Evolutionary conservation across 23 tunicate species (phyloP), one percentile per base, ranked within the genome.

Genomic region (Oikopleura vanhoeffeni): DNA sequence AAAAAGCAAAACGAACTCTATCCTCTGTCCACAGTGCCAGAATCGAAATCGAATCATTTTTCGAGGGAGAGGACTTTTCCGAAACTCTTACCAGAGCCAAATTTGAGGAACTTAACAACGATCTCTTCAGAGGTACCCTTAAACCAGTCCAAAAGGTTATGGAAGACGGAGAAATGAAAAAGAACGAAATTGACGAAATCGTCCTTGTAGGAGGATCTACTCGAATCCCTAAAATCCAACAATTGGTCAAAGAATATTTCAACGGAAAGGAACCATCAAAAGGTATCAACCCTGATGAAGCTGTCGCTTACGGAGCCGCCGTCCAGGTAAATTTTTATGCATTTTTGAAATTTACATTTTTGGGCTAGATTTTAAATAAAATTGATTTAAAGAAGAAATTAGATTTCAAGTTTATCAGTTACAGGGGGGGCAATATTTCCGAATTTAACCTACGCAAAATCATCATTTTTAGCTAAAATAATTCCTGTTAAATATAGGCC

Each of bases 221-320:
- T 0, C 67, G 98, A 40, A 94, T 94, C 39, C 98, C 98, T 0
- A 86, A 85, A 41, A 86, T 94, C 13, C 98, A 90, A 75, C 91
- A 94, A 79, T 76, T 94, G 40, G 86, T 94, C 30, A 86, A 85
- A 76, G 98, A 90, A 39, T 92, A 85, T 84, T 94, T 94, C 86
- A 92, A 89, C 85, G 98, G 90, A 76, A 94, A 90, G 57, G 91
- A 87, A 28, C 89, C 90, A 83, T 87, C 86, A 86, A 89, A 89
- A 84, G 90, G 93, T 33, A 89, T 92, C 85, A 94, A 94, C 67
- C 98, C 98, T 24, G 98, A 94, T 85, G 98, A 94, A 64, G 91
- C 98, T 39, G 98, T 94, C 36, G 98, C 98, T 0, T 94, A 94
- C 41, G 98, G 98, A 36, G 98, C 98, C 40, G 98, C 98, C 27